Evolutionary conservation across 92 coral and sea anemone species (phyloP), one percentile per base, ranked within the genome.

Genomic region (Meandrina meandrites): DNA sequence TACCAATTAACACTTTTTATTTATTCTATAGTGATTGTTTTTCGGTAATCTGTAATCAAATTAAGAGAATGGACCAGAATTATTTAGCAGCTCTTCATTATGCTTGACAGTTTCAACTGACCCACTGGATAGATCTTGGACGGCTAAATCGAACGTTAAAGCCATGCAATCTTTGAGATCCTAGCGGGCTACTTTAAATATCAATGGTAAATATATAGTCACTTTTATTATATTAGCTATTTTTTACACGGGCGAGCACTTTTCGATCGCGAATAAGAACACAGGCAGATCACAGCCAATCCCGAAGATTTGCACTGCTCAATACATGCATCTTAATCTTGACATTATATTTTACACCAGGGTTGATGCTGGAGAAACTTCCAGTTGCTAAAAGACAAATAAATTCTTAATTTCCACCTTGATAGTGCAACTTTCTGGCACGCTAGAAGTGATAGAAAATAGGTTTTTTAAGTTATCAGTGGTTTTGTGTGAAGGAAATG

Each of bases 51-150:
- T 36, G 27, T 31, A 14, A 78, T 78, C 47, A 78, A 50, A 78
- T 31, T 28, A 78, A 30, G 37, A 51, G 48, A 78, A 48, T 15
- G 24, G 22, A 31, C 81, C 28, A 9, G 36, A 37, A 19, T 74
- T 40, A 24, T 22, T 74, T 35, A 16, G n/a, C 4, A 47, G 81
- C 13, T 78, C 58, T 16, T 50, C 64, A 78, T 30, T 17, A 19
- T 18, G 78, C 37, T 73, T 73, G 78, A 73, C 78, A 73, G 78
- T 37, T 37, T 37, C 51, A 37, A 73, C 37, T 73, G 78, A 73
- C 37, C 48, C 36, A 19, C 78, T 73, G 27, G 14, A 73, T n/a
- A 36, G 22, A 71, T 19, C 21, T 32, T 2, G 10, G 19, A 34
- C 0, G 24, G 45, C 76, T 35, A 15, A 69, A 73, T 73, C 17